Conservation (phyloP, 2,113 vertebrate species). For the Nycticryphes semicollaris region DNA sequence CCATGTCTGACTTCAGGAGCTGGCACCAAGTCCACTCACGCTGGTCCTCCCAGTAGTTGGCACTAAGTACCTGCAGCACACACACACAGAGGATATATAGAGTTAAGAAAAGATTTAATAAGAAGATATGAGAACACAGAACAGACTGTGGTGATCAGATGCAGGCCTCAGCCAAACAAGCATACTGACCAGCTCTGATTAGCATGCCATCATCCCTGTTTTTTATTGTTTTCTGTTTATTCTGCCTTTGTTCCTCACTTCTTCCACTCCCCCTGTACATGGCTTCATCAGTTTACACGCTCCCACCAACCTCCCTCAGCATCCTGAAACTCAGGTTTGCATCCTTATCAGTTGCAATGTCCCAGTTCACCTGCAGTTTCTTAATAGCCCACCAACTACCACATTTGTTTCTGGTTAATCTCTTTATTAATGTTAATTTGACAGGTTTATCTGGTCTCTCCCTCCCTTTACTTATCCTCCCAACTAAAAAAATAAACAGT, state of each 20-base stretch:
- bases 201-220: background rate
- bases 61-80: background rate
- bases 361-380: background rate
- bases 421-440: background rate
- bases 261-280: background rate
- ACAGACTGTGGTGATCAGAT: background rate
- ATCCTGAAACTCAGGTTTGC: background rate
- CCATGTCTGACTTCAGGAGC: background rate
- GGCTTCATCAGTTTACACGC: background rate
- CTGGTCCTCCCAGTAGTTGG: rapidly evolving
- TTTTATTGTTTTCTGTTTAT: background rate
- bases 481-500: background rate
- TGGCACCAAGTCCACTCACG: rapidly evolving
- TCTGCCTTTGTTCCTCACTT: background rate
- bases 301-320: rapidly evolving
- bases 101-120: background rate
- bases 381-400: background rate
- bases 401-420: background rate
- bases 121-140: background rate
- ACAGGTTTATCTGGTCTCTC: background rate
- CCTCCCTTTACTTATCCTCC: background rate
- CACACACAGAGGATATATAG: rapidly evolving
- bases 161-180: background rate
- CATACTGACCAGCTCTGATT: background rate
- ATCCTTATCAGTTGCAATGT: background rate